Evolutionary conservation across 2,888 invertebrate genomes (phyloP).

Genomic region (Megalurothrips usitatus): DNA sequence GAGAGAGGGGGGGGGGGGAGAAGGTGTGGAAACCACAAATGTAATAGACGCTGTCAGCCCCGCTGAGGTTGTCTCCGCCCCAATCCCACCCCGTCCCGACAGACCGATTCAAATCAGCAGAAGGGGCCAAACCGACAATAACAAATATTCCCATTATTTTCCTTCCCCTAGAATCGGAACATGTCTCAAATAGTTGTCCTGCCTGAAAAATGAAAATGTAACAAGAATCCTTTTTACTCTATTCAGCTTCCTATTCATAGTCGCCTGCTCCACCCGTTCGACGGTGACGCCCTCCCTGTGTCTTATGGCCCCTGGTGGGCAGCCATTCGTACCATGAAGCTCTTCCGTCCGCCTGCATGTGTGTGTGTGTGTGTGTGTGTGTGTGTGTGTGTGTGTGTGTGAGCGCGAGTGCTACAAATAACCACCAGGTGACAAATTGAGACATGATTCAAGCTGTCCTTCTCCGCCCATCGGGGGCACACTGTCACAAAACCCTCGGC

Average conservation of each 20-base stretch:
- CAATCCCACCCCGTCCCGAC: too few relatives aligned
- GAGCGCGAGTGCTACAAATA: not conserved
- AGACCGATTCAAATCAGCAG: not conserved
- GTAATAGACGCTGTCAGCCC: not conserved
- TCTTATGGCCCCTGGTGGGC: not conserved
- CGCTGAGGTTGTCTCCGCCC: not conserved
- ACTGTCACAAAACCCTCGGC: not conserved
- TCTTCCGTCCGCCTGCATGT: not conserved
- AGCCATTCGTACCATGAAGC: too few relatives aligned
- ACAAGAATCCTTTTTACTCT: not conserved
- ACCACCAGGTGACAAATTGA: constrained; percentile 13
- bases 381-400: not conserved
- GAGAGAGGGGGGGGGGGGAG: too few relatives aligned
- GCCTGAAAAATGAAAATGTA: not conserved
- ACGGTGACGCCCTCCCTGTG: not conserved
- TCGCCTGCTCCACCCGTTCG: not conserved
- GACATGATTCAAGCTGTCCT: constrained; percentile 9
- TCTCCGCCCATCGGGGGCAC: not conserved
- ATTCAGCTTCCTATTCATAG: not conserved
- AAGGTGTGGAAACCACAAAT: not conserved
- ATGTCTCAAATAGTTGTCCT: not conserved
- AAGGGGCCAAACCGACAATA: not conserved
- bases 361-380: constrained; percentile 2
- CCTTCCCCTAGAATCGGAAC: not conserved
- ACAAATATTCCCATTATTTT: too few relatives aligned